These are phyloP conservation scores for Stegodyphus dumicola DNA, from an alignment of 1,140 invertebrate species.

Conservation along the genomic window DNA sequence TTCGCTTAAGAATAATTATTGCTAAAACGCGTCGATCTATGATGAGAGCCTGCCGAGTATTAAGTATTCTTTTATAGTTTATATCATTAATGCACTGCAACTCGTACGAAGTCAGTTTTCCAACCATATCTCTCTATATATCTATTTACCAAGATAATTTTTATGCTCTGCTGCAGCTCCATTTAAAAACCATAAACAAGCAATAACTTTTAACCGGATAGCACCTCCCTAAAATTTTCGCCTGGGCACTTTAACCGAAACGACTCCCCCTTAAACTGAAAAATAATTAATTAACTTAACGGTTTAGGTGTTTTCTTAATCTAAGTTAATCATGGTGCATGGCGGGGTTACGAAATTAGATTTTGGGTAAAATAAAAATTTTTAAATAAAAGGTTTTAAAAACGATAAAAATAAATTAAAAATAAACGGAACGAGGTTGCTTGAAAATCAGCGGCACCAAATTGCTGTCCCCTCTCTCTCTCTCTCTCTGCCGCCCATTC, in stretches of 20 bases:
- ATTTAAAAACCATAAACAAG: constrained; percentile 55
- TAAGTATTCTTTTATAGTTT: no score
- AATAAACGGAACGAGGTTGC: constrained; percentile 21
- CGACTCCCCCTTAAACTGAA: constrained; percentile 37
- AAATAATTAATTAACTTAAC: constrained; percentile 61
- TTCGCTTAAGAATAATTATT: no score
- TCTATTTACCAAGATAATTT: no score
- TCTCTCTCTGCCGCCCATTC: neutral
- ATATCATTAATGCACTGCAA: no score
- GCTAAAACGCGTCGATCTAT: no score
- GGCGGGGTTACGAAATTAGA: constrained; percentile 46
- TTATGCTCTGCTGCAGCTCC: neutral
- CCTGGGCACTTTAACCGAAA: neutral
- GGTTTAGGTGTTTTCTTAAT: constrained; percentile 59
- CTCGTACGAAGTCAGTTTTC: no score
- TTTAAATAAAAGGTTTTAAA: neutral
- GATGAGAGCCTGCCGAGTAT: no score
- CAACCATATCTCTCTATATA: no score
- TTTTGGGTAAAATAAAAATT: constrained; percentile 10
- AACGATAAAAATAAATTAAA: constrained; percentile 39
- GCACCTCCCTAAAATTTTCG: neutral
- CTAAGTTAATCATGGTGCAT: constrained; percentile 43
- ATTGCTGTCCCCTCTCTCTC: constrained; percentile 19
- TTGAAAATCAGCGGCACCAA: constrained; percentile 45
- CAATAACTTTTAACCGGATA: neutral